These are phyloP conservation scores for Blastobasis lacticolella DNA, from an alignment of 2,888 invertebrate genomes.

Conservation along the genomic window DNA sequence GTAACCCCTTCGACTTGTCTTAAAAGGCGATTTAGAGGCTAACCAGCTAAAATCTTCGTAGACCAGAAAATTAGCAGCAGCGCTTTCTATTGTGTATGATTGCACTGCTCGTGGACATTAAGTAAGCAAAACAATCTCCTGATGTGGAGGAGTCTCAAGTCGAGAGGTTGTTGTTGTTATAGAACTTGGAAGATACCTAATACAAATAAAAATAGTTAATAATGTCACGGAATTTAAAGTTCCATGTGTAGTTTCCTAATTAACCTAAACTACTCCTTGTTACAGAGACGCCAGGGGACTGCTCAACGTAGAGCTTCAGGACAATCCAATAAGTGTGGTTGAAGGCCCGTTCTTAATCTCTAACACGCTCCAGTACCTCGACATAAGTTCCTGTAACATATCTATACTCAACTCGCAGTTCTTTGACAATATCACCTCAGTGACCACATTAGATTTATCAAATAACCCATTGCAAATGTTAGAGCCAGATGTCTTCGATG, in stretches of 20 bases:
- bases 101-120: no score
- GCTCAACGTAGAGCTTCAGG: slow-evolving; percentile 80
- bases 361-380: slow-evolving; percentile 78
- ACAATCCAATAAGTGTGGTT: slow-evolving; percentile 76
- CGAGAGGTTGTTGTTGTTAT: no score
- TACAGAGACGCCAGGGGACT: slow-evolving; percentile 80
- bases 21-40: no score
- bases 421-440: slow-evolving; percentile 78
- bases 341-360: slow-evolving; percentile 79
- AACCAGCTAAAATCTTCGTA: no score
- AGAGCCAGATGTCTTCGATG: slow-evolving; percentile 75
- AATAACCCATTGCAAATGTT: slow-evolving; percentile 77
- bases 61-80: no score
- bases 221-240: not conserved
- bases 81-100: no score
- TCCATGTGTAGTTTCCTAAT: no score
- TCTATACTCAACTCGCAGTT: slow-evolving; percentile 75
- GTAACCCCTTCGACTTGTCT: no score
- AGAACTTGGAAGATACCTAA: no score
- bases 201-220: no score
- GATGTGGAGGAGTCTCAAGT: no score
- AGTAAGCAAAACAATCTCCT: no score
- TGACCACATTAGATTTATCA: slow-evolving; percentile 81
- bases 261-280: not conserved
- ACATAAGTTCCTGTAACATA: slow-evolving; percentile 78